Conservation (phyloP, 2,797 vertebrate species). For the Danio jaintianensis region DNA sequence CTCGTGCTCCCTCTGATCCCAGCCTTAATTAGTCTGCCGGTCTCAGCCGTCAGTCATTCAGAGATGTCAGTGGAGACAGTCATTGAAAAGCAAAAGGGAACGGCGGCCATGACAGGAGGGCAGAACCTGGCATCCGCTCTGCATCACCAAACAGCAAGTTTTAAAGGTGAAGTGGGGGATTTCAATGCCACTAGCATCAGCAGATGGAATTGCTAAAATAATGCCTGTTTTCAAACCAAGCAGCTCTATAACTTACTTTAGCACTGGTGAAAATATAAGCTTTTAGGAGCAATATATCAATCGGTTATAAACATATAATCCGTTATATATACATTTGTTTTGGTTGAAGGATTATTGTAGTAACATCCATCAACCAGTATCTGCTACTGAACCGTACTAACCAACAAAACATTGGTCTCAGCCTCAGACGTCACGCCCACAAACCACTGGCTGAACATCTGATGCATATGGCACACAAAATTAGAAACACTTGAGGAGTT, state of each 20-base stretch:
- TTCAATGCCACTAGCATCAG: background rate
- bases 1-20: slow-evolving; percentile 23
- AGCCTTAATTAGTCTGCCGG: slow-evolving; percentile 51
- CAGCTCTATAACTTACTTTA: background rate
- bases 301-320: background rate
- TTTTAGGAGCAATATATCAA: background rate
- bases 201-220: background rate
- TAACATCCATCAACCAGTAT: background rate
- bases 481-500: too few relatives aligned
- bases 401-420: background rate
- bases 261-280: background rate
- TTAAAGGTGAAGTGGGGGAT: slow-evolving; percentile 36
- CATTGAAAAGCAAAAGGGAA: slow-evolving; percentile 44
- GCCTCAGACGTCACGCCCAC: too few relatives aligned
- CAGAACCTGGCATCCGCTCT: slow-evolving; percentile 14
- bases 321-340: background rate
- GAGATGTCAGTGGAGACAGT: slow-evolving; percentile 12
- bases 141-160: slow-evolving; percentile 30
- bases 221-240: background rate
- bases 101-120: slow-evolving; percentile 23
- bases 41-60: slow-evolving; percentile 48
- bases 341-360: background rate
- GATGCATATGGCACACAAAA: too few relatives aligned
- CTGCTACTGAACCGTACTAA: background rate
- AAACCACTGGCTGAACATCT: too few relatives aligned